phyloP scores from a whole-genome alignment of 2,888 invertebrate genomes.

The Tipula unca region DNA sequence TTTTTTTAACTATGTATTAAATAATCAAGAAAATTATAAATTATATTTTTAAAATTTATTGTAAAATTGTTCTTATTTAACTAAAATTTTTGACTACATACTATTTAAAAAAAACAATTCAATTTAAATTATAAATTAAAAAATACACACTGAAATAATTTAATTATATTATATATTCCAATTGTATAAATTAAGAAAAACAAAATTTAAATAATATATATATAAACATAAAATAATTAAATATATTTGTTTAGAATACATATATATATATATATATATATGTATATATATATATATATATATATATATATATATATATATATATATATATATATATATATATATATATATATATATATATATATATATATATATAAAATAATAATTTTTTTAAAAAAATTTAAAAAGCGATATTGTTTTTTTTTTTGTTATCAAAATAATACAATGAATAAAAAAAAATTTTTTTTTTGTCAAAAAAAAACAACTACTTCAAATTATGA shows the following conservation, averaged over 20 bases:
- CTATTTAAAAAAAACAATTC: neutral
- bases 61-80: neutral
- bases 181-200: neutral
- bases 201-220: neutral
- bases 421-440: neutral
- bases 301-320: neutral
- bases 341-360: neutral
- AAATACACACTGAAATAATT: neutral
- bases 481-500: neutral
- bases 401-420: neutral
- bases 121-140: neutral
- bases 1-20: neutral
- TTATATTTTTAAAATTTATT: neutral
- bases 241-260: neutral
- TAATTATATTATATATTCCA: conserved; percentile 14
- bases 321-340: neutral
- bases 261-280: neutral
- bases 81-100: neutral
- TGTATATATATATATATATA: neutral
- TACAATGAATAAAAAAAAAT: neutral
- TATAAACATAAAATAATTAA: neutral
- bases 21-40: neutral
- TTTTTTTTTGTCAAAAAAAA: neutral
- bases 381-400: neutral
- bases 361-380: neutral